Evolutionary conservation across 2,797 vertebrate genomes (phyloP), one percentile per base, ranked within the genome.

Genomic region (Rhinoraja longicauda): DNA sequence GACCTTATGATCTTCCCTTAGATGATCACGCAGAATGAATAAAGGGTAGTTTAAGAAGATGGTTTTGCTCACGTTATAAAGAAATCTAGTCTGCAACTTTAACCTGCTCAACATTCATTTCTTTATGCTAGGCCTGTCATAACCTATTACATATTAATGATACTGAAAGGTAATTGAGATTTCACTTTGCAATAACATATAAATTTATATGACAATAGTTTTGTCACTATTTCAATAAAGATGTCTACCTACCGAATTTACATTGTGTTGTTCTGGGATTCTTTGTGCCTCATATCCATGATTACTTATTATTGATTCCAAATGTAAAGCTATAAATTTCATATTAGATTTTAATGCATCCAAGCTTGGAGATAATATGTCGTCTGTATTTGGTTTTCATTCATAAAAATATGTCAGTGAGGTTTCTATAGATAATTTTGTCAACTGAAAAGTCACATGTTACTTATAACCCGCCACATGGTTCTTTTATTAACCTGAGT

Each of bases 321-420:
- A 84, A 62, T 62, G 29, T 62, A 32, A 62, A 62, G 57, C 12
- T 62, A n/a, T 26, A 62, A 26, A 29, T 84, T 82, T 84, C 67
- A 70, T 13, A 7, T 32, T 62, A n/a, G 57, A 17, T n/a, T 62
- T 86, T n/a, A 86, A 17, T 62, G 26, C 19, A 86, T 15, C 13
- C 17, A 86, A 62, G 4, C 82, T 62, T 86, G 57, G 57, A 0
- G 1, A 29, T 57, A 86, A 86, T 62, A n/a, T 62, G n/a, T 32
- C 59, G 79, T 29, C 24, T 57, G 53, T n/a, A 59, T 57, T 64
- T 86, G 29, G 13, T 19, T 86, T 62, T 86, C 29, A 62, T 32
- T 86, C 21, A 32, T 62, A 32, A 86, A 86, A 86, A 86, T 86
- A 86, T 86, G 59, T 29, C 82, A 64, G 57, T 62, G 10, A 86